Percentiles rank a stretch among this genome's conserved stretches.
These are phyloP conservation scores for Dendrolimus houi DNA, from an alignment of 2,888 invertebrate genomes.

Conservation along the genomic window DNA sequence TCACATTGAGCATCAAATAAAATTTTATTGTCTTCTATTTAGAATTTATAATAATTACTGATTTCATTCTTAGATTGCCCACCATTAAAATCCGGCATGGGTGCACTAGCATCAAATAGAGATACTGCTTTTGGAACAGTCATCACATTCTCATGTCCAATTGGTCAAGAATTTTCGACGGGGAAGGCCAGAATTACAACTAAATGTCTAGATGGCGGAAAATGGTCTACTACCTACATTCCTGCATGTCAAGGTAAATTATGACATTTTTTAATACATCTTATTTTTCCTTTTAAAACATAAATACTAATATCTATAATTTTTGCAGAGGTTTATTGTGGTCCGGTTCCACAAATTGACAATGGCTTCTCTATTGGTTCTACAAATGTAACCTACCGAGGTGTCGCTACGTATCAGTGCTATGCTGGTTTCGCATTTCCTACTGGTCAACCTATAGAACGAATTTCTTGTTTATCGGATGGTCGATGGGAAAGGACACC, in stretches of 20 bases:
- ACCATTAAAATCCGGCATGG: constrained; percentile 86
- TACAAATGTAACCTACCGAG: constrained; percentile 95
- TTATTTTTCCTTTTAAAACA: not conserved
- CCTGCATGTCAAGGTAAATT: constrained; percentile 91
- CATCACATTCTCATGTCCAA: constrained; percentile 93
- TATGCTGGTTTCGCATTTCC: constrained; percentile 97
- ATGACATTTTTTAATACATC: constrained; percentile 8
- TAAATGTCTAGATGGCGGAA: constrained; percentile 91
- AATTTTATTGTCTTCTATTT: not conserved
- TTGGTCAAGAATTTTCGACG: constrained; percentile 95
- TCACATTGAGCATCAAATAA: not conserved
- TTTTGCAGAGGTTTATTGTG: constrained; percentile 90
- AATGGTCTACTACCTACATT: constrained; percentile 94
- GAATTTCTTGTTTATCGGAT: constrained; percentile 91
- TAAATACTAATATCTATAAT: constrained; percentile 6
- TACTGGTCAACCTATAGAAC: constrained; percentile 90
- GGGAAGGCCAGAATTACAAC: constrained; percentile 90
- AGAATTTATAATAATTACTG: not conserved
- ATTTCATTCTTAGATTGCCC: constrained; percentile 84
- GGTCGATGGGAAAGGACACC: constrained; percentile 96
- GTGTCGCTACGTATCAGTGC: constrained; percentile 96
- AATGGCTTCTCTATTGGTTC: constrained; percentile 98
- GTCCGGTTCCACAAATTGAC: constrained; percentile 97
- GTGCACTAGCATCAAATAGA: constrained; percentile 92
- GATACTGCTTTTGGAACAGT: constrained; percentile 94